Percentiles rank a stretch among this genome's conserved stretches.
Evolutionary conservation across 1,140 invertebrate species (phyloP).

Genomic region (Batillaria attramentaria): DNA sequence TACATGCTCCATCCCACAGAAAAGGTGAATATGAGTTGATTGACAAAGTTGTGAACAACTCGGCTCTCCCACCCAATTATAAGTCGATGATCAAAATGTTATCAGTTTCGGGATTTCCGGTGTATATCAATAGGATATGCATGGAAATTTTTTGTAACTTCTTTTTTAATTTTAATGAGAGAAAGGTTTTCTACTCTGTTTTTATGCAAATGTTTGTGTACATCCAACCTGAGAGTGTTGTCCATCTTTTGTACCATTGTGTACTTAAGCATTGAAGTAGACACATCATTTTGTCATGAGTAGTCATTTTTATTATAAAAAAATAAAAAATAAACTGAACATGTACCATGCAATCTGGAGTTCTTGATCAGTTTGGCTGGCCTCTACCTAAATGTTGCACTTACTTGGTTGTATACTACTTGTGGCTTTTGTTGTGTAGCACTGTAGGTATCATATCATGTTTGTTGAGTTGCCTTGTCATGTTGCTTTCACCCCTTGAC

Average conservation of each 20-base stretch:
- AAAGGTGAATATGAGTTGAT: conserved; percentile 10
- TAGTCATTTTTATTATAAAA: conserved; percentile 24
- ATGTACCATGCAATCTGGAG: no score
- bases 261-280: conserved; percentile 18
- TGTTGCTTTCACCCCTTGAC: not conserved
- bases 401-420: conserved; percentile 2
- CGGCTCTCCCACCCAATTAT: no score
- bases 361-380: conserved; percentile 20
- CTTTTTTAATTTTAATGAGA: conserved; percentile 18
- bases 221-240: conserved; percentile 11
- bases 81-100: conserved; percentile 22
- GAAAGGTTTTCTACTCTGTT: conserved; percentile 27
- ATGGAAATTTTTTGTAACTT: not conserved
- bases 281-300: not conserved
- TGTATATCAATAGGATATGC: not conserved
- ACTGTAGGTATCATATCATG: no score
- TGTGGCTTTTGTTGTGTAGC: conserved; percentile 2
- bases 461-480: not conserved
- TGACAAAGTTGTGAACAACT: conserved; percentile 1
- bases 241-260: conserved; percentile 14
- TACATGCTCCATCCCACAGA: conserved; percentile 21
- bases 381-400: conserved; percentile 21
- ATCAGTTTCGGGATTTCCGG: conserved; percentile 1
- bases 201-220: conserved; percentile 26
- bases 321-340: conserved; percentile 23